A percentile compares a stretch with the other conserved stretches of the same genome.
Conservation (phyloP, 1,140 invertebrate species). For the Frieseomelitta varia region DNA sequence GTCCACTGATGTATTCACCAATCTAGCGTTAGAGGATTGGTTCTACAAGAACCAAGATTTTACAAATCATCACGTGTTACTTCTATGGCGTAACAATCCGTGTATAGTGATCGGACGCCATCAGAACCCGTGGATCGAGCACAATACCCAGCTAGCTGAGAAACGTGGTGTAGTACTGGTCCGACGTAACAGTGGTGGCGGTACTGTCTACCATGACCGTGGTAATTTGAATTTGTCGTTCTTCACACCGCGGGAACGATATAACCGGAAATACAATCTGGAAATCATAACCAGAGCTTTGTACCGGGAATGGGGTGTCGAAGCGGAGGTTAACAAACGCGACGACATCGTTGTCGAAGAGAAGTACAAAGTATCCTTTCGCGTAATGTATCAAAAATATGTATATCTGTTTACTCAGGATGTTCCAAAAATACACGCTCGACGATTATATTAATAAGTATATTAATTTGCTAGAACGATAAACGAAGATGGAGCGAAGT, state of each 20-base stretch:
- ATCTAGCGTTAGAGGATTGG: constrained; percentile 97
- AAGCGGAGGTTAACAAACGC: constrained; percentile 88
- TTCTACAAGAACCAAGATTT: constrained; percentile 94
- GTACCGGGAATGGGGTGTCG: constrained; percentile 89
- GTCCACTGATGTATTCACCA: constrained; percentile 93
- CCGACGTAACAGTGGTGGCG: constrained; percentile 96
- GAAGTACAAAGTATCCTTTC: constrained; percentile 89
- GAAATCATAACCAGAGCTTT: constrained; percentile 91
- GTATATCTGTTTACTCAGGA: background rate
- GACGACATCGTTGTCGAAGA: constrained; percentile 92
- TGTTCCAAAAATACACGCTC: constrained; percentile 22
- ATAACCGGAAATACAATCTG: constrained; percentile 92
- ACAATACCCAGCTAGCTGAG: constrained; percentile 86
- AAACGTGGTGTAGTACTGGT: constrained; percentile 88
- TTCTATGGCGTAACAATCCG: constrained; percentile 96
- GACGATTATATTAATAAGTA: background rate
- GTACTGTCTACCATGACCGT: constrained; percentile 97
- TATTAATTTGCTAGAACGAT: background rate
- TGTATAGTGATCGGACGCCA: constrained; percentile 97
- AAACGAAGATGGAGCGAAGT: background rate
- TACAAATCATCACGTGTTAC: constrained; percentile 89
- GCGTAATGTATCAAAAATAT: constrained; percentile 43
- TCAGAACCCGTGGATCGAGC: constrained; percentile 98
- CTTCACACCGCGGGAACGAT: constrained; percentile 89
- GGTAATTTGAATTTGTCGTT: constrained; percentile 97